phyloP scores from a whole-genome alignment of 35 echinoderm and acorn worm genomes.

The Ophiothrix spiculata region DNA sequence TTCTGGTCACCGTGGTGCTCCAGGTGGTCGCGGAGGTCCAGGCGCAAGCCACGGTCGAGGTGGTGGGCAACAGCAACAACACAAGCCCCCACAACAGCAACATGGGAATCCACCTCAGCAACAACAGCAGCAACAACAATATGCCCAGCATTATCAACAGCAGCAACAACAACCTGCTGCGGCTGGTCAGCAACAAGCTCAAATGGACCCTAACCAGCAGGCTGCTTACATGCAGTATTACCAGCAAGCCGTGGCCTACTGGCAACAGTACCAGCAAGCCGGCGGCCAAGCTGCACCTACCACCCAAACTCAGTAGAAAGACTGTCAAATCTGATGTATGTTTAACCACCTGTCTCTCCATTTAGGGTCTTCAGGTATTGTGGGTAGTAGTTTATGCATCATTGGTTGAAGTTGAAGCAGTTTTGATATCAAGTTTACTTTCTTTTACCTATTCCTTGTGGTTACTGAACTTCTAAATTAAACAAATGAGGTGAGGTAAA shows the following conservation, averaged over 20 bases:
- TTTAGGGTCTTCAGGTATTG: too few relatives aligned
- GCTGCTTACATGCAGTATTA: conserved; percentile 71
- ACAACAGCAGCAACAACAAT: conserved; percentile 48
- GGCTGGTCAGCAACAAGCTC: conserved; percentile 35
- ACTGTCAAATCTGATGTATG: too few relatives aligned
- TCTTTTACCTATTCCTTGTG: too few relatives aligned
- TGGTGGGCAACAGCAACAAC: neutral
- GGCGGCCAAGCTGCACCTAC: neutral
- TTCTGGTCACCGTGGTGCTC: neutral
- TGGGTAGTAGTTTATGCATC: too few relatives aligned
- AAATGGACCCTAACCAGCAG: too few relatives aligned
- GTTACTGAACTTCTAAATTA: too few relatives aligned
- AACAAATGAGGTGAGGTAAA: too few relatives aligned
- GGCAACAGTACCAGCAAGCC: conserved; percentile 45
- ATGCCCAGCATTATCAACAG: conserved; percentile 16
- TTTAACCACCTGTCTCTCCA: too few relatives aligned
- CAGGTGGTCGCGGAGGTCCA: neutral
- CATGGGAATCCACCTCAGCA: conserved; percentile 14
- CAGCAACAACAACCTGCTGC: conserved; percentile 23
- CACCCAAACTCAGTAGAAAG: neutral
- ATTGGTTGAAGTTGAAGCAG: too few relatives aligned
- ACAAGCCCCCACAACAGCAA: neutral
- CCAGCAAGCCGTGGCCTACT: conserved; percentile 54
- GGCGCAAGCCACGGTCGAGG: neutral
- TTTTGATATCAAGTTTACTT: too few relatives aligned